Evolutionary conservation across 2,888 invertebrate species (phyloP).

Genomic region (Ophion obscuratus): DNA sequence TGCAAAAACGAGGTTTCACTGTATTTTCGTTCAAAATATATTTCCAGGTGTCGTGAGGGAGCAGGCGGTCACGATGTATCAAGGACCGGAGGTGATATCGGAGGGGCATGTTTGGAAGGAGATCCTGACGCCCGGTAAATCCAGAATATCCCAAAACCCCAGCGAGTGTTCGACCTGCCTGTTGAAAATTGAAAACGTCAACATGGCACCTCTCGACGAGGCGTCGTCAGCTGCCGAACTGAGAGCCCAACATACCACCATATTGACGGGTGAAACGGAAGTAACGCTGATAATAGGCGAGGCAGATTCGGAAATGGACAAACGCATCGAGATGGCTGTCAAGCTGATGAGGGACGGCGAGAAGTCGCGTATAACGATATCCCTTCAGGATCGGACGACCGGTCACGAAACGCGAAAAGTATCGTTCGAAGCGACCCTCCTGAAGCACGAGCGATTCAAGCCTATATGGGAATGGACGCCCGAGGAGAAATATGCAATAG

Average conservation of each 20-base stretch:
- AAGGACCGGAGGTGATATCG: conserved; percentile 21
- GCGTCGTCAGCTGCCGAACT: conserved; percentile 79
- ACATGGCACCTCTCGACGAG: conserved; percentile 8
- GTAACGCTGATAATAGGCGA: conserved; percentile 84
- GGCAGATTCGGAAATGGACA: conserved; percentile 85
- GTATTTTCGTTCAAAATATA: background rate
- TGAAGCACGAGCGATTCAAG: conserved; percentile 84
- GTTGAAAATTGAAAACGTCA: conserved; percentile 71
- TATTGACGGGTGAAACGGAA: conserved; percentile 74
- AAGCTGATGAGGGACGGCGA: conserved; percentile 86
- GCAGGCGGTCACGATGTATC: conserved; percentile 32
- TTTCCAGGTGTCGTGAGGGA: conserved; percentile 12
- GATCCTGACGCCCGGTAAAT: conserved; percentile 44
- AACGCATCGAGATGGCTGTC: conserved; percentile 85
- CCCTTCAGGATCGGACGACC: conserved; percentile 73
- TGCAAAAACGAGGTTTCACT: too few relatives aligned
- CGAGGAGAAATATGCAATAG: conserved; percentile 85
- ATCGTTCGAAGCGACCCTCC: conserved; percentile 84
- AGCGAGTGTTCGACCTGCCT: conserved; percentile 76
- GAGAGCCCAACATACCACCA: conserved; percentile 83
- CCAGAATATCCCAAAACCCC: conserved; percentile 71
- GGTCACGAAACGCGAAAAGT: conserved; percentile 81
- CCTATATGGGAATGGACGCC: conserved; percentile 86
- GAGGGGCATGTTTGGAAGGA: conserved; percentile 52
- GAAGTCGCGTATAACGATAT: conserved; percentile 81